Conservation (phyloP, 1,140 invertebrate species). For the Mylabris phalerata region DNA sequence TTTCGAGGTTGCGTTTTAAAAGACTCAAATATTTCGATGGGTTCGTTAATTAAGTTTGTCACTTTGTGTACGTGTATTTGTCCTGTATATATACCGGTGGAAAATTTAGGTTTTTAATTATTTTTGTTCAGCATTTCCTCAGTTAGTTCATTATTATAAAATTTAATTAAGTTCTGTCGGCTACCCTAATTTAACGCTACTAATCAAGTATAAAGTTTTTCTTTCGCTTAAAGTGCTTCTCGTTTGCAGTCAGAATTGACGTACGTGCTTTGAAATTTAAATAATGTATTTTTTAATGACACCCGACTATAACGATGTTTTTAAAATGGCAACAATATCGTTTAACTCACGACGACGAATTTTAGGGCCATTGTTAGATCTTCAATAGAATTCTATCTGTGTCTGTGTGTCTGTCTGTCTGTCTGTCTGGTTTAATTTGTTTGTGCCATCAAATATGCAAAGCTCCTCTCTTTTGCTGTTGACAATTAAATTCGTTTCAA, state of each 20-base stretch:
- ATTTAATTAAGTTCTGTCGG: slow-evolving; percentile 45
- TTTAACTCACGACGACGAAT: too few relatives aligned
- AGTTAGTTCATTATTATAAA: slow-evolving; percentile 45
- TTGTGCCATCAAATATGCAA: too few relatives aligned
- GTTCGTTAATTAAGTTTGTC: slow-evolving; percentile 45
- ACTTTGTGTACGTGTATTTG: slow-evolving; percentile 27
- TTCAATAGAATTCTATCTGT: too few relatives aligned
- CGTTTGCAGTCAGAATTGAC: slow-evolving; percentile 29
- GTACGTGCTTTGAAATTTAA: slow-evolving; percentile 29
- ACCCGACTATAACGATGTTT: neutral
- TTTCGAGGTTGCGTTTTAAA: slow-evolving; percentile 12
- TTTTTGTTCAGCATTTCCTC: slow-evolving; percentile 46
- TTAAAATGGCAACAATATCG: too few relatives aligned
- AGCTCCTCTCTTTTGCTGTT: too few relatives aligned
- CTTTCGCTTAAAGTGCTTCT: slow-evolving; percentile 26
- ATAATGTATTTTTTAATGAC: slow-evolving; percentile 23
- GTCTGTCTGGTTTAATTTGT: too few relatives aligned
- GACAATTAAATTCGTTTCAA: too few relatives aligned
- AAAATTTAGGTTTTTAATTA: slow-evolving; percentile 46
- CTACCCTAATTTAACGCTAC: slow-evolving; percentile 44
- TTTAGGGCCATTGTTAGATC: too few relatives aligned
- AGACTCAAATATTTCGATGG: slow-evolving; percentile 16
- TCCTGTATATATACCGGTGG: slow-evolving; percentile 31
- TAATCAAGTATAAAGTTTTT: slow-evolving; percentile 45
- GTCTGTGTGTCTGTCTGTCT: too few relatives aligned